Percentiles rank a stretch among this genome's conserved stretches.
Evolutionary conservation across 2,888 invertebrate genomes (phyloP).

Genomic region (Tenthredo livida): DNA sequence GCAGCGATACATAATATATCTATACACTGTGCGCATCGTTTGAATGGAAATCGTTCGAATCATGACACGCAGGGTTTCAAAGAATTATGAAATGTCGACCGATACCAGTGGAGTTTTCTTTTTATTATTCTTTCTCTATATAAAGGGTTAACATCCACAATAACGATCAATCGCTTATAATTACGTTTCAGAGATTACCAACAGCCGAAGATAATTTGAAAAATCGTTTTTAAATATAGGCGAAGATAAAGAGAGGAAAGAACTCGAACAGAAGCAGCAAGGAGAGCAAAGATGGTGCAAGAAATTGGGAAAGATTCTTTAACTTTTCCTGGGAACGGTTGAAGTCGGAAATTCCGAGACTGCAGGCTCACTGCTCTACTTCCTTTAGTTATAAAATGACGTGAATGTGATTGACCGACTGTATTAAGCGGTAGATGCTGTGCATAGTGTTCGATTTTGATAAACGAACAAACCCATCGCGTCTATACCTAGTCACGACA

Average conservation of each 20-base stretch:
- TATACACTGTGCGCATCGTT: not conserved
- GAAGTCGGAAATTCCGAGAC: not conserved
- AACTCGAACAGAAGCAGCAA: not conserved
- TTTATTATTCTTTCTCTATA: not conserved
- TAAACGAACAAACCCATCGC: not conserved
- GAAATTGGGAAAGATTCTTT: slow-evolving; percentile 39
- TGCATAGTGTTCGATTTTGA: slow-evolving; percentile 28
- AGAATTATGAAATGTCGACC: no score
- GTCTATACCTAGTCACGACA: not conserved
- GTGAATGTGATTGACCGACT: slow-evolving; percentile 33
- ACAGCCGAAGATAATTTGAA: not conserved
- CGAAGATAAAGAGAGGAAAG: not conserved
- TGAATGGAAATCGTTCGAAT: slow-evolving; percentile 13
- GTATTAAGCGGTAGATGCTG: not conserved
- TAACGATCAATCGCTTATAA: not conserved
- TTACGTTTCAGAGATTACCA: not conserved
- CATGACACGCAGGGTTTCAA: not conserved
- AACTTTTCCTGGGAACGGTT: slow-evolving; percentile 45
- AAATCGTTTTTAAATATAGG: not conserved
- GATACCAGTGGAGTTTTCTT: no score
- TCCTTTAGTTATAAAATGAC: slow-evolving; percentile 11
- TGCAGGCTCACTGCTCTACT: not conserved
- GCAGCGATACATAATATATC: not conserved
- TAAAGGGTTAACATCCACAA: not conserved
- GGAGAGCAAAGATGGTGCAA: slow-evolving; percentile 14